Evolutionary conservation across 2,888 invertebrate species (phyloP), one percentile per base, ranked within the genome.

Genomic region (Lacanobia wlatinum): DNA sequence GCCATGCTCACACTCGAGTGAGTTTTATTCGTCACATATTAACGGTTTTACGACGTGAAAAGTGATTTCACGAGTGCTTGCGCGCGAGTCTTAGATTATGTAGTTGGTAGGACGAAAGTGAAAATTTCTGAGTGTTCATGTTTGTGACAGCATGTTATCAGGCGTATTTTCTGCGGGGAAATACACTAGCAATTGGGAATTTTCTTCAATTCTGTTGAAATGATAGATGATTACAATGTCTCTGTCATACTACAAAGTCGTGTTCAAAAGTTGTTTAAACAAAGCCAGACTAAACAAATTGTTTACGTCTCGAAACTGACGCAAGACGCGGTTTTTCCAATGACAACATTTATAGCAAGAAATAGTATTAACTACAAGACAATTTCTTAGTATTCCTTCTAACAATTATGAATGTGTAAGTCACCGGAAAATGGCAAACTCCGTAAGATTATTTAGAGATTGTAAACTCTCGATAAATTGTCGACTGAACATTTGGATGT

Each of bases 1-100:
- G 14, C 38, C 60, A 78, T 71, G 83, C 72, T 71, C 50, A 61
- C 73, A 72, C 72, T 74, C 50, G 43, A 55, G 38, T 68, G 78
- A 16, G 64, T 81, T 82, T 84, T 70, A 76, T 74, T 78, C 71
- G 69, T 71, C 71, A 72, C 70, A 73, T 65, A 73, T 65, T 81
- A 70, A 66, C 70, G 43, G 55, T 76, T 77, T 77, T 76, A 76
- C 70, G 70, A 73, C 55, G 74, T 63, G 72, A 82, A 84, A 79
- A 81, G 75, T 80, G 78, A 66, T 77, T 82, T 84, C 74, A 74
- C 78, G 64, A 73, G 23, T 61, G 58, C 73, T 73, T 63, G 52
- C 50, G 38, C 55, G 69, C 21, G 59, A 21, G 55, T 53, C 18
- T 7, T 23, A 21, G 68, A 72, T 77, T 58, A 76, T 56, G 43